These are phyloP conservation scores for Ctenodactylus gundi DNA, from an alignment of 2,113 vertebrate species.

Conservation along the genomic window DNA sequence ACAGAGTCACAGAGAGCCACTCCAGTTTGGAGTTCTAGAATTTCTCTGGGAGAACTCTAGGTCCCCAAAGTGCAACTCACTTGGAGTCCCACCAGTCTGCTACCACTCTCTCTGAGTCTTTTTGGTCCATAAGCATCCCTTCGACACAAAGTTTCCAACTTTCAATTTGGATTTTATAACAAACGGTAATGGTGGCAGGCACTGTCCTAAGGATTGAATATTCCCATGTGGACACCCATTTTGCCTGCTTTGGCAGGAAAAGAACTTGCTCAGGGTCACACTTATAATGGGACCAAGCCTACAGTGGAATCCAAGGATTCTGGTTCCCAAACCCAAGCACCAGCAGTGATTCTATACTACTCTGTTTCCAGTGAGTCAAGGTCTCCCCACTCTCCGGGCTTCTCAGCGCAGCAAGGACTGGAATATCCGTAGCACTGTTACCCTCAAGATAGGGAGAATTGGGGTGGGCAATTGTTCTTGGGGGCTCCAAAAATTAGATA, in stretches of 20 bases:
- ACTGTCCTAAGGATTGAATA: neutral
- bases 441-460: no score
- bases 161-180: neutral
- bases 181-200: neutral
- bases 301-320: neutral
- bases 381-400: no score
- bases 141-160: neutral
- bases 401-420: neutral
- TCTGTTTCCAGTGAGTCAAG: neutral
- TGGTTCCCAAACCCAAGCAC: neutral
- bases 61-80: no score
- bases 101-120: neutral
- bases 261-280: neutral
- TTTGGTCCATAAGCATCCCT: neutral
- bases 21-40: neutral
- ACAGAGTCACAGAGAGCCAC: neutral
- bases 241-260: neutral
- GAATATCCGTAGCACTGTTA: neutral
- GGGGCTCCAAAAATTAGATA: neutral
- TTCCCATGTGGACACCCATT: neutral
- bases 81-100: neutral
- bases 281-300: neutral
- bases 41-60: neutral
- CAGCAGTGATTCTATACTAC: accelerated
- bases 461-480: neutral